Percentiles rank a stretch among this genome's conserved stretches.
Conservation (phyloP, 2,888 invertebrate species). For the Cheilosia grossa region DNA sequence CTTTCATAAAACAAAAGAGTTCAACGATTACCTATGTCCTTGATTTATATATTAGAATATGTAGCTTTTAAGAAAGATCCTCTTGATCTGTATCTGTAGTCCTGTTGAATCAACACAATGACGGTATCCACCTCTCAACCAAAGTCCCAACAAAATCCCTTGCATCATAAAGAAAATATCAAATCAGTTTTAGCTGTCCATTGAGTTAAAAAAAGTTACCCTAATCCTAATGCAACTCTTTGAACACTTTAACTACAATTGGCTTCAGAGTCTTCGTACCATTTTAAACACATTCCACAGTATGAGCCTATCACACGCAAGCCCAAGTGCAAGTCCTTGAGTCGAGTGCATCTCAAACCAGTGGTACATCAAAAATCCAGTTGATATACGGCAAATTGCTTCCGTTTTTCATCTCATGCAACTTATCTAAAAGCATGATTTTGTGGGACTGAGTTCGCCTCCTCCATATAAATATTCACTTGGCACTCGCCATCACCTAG, state of each 20-base stretch:
- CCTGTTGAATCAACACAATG: too few species aligned
- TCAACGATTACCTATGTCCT: too few species aligned
- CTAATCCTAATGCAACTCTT: conserved; percentile 24
- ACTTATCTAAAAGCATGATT: conserved; percentile 63
- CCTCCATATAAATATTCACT: neutral
- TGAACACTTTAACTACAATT: conserved; percentile 44
- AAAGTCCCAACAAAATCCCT: too few species aligned
- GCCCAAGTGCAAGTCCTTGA: conserved; percentile 21
- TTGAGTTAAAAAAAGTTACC: conserved; percentile 13
- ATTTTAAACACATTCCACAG: too few species aligned
- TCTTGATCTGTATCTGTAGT: too few species aligned
- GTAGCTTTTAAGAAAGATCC: too few species aligned
- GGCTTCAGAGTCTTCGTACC: conserved; percentile 1
- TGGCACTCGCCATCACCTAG: neutral
- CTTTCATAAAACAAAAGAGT: too few species aligned
- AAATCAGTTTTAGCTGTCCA: conserved; percentile 3
- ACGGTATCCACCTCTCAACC: too few species aligned
- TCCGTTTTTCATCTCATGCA: conserved; percentile 75
- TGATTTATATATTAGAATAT: too few species aligned
- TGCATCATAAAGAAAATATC: neutral
- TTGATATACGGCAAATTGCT: conserved; percentile 75
- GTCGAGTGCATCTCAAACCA: conserved; percentile 36
- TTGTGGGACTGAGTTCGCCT: conserved; percentile 11
- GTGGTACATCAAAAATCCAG: conserved; percentile 62
- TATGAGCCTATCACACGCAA: conserved; percentile 27